Evolutionary conservation across 2,888 invertebrate genomes (phyloP).

Genomic region (Caenorhabditis sp.): DNA sequence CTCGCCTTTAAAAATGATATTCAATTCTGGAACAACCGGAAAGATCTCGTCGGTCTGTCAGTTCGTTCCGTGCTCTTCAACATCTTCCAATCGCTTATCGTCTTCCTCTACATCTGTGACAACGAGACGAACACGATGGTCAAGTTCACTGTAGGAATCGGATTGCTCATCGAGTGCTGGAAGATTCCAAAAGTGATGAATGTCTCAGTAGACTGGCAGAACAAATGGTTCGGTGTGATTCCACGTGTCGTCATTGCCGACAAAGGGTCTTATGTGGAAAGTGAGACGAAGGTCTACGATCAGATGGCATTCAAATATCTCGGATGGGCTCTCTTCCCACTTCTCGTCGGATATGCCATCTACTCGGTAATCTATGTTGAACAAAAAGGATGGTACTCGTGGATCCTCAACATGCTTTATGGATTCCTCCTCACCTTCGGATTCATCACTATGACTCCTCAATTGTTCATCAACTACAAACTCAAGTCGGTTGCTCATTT

Average conservation of each 20-base stretch:
- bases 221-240: slow-evolving; percentile 89
- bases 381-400: slow-evolving; percentile 98
- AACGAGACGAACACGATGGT: slow-evolving; percentile 99
- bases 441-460: slow-evolving; percentile 99
- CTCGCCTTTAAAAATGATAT: slow-evolving; percentile 99
- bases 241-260: slow-evolving; percentile 91
- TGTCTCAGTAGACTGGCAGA: slow-evolving; percentile 69
- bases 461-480: slow-evolving; percentile 98
- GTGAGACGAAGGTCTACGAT: slow-evolving; percentile 95
- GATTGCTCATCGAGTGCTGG: slow-evolving; percentile 97
- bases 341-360: slow-evolving; percentile 93
- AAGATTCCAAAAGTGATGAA: slow-evolving; percentile 92
- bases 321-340: slow-evolving; percentile 95
- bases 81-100: slow-evolving; percentile 96
- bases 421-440: slow-evolving; percentile 97
- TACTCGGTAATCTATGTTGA: slow-evolving; percentile 96
- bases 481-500: slow-evolving; percentile 98
- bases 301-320: slow-evolving; percentile 95
- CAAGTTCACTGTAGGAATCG: slow-evolving; percentile 93
- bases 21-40: slow-evolving; percentile 99
- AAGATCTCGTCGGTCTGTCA: slow-evolving; percentile 93
- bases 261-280: slow-evolving; percentile 96
- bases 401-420: slow-evolving; percentile 95
- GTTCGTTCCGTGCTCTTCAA: slow-evolving; percentile 98
- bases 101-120: slow-evolving; percentile 96